Base-by-base conservation (phyloP, 2,113 vertebrate genomes). In the Pseudorhombus dupliciocellatus region DNA sequence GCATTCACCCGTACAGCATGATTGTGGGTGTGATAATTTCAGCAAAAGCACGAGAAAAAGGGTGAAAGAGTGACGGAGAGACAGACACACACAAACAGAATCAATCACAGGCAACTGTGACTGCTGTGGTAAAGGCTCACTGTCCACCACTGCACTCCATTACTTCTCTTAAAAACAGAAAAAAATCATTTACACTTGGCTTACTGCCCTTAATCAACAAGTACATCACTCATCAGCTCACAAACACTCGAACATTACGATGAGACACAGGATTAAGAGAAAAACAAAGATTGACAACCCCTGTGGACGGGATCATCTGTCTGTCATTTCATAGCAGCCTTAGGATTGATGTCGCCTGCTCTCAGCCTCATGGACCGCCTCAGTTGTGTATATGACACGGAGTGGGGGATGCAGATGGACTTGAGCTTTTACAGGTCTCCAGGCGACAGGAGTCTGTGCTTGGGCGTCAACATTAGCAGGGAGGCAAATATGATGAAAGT, bases 11-110 rank as follows among this genome's bases (percentile, higher is more conserved):
- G 53, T 66, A 66, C 69, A 77, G 67, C 57, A 63, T 58, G n/a
- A 83, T 11, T 81, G 83, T 80, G 64, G 74, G 77, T 66, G 85
- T 77, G 73, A 66, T 57, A 85, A 73, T 71, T 54, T 66, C 14
- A 71, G 50, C 22, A 24, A 55, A 66, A 56, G 59, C 6, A 40
- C 34, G 40, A 76, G 37, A 69, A 58, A 55, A 21, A 53, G 44
- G 52, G 7, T 1, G 4, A 51, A 51, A 40, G 56, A 61, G 22
- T 8, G 66, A 53, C 25, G 1, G 48, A 62, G 22, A 16, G 30
- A 48, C 4, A 59, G 31, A 66, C 37, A 42, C 6, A 40, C 28
- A 46, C n/a, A 57, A 65, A 56, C 11, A 72, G 46, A 63, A 74
- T 79, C 70, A 79, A 63, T 73, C 55, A 70, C 9, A 26, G 16